Percentiles rank a stretch among this genome's conserved stretches.
Evolutionary conservation across 2,797 vertebrate species (phyloP).

Genomic region (Siniperca scherzeri): DNA sequence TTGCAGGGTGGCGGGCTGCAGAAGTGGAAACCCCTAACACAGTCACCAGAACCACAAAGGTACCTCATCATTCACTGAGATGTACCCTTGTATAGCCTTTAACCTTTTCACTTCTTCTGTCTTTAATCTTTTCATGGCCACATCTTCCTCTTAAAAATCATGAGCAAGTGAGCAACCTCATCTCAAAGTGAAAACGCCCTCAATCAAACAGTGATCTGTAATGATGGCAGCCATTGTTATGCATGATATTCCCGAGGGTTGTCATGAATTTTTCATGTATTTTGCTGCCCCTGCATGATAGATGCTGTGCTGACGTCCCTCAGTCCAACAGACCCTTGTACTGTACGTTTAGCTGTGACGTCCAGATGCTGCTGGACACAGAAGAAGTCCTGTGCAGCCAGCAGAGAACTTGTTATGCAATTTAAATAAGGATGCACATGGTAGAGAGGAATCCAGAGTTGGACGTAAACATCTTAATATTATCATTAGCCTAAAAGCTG

Average conservation of each 20-base stretch:
- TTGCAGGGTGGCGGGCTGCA: conserved; percentile 82
- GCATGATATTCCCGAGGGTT: conserved; percentile 9
- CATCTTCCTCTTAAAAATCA: not conserved
- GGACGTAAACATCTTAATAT: conserved; percentile 15
- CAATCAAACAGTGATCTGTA: not conserved
- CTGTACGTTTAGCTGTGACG: conserved; percentile 56
- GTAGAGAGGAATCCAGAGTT: conserved; percentile 7
- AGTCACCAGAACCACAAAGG: conserved; percentile 92
- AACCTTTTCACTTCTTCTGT: not conserved
- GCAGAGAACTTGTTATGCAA: conserved; percentile 31
- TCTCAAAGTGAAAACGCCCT: not conserved
- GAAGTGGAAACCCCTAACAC: conserved; percentile 90
- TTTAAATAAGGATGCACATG: conserved; percentile 37
- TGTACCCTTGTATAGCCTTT: not conserved
- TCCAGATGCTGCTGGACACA: conserved; percentile 54
- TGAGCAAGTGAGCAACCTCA: not conserved
- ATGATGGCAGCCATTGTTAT: conserved; percentile 9
- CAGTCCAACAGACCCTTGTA: conserved; percentile 18
- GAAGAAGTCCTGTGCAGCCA: conserved; percentile 53
- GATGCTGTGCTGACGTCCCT: conserved; percentile 16
- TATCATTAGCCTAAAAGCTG: not conserved
- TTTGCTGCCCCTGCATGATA: not conserved
- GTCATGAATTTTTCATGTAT: conserved; percentile 64
- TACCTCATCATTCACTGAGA: conserved; percentile 63
- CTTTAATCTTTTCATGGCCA: not conserved